Base-by-base conservation (phyloP, 2,888 invertebrate genomes). In the Melipona beecheii region DNA sequence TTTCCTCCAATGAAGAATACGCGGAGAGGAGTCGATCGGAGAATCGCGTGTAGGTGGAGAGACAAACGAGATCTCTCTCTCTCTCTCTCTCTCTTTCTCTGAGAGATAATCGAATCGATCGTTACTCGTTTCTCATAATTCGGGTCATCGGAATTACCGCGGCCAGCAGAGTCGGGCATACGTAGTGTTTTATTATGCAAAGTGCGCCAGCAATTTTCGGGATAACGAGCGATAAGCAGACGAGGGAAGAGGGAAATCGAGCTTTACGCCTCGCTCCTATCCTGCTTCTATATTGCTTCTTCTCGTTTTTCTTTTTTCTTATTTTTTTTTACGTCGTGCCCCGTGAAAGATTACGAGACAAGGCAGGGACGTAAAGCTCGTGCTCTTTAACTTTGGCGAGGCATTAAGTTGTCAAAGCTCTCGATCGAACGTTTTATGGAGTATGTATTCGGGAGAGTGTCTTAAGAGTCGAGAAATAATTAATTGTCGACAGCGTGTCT, bases 161-260 rank as follows among this genome's bases (percentile, higher is more conserved):
- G 52, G 62, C 77, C 73, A 43, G 43, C 43, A 11, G 43, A 43
- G 66, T 78, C 78, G 74, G 78, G 87, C 85, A 87, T 85, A 87
- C 83, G 80, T 87, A 87, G 82, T 73, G 80, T 80, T 87, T 85
- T 87, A 87, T 87, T 87, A 87, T 87, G 87, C 85, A 87, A 87
- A 87, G 80, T 62, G 68, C 36, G 36, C 36, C 43, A 64, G 73
- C 77, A 78, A 79, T 84, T 81, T 75, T 78, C 74, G 54, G 73
- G 80, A 82, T 87, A 87, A 82, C 85, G 87, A 85, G 82, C 79
- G 87, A 87, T 87, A 85, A 86, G 82, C 78, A 74, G 85, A 80
- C 58, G 76, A 77, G 66, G 49, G 73, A 75, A 78, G 81, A 70
- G 49, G 75, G 81, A 72, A 86, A 84, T 78, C 65, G 77, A 84